Evolutionary conservation across 2,113 vertebrate genomes (phyloP), one percentile per base, ranked within the genome.

Genomic region (Pterocles burchelli): DNA sequence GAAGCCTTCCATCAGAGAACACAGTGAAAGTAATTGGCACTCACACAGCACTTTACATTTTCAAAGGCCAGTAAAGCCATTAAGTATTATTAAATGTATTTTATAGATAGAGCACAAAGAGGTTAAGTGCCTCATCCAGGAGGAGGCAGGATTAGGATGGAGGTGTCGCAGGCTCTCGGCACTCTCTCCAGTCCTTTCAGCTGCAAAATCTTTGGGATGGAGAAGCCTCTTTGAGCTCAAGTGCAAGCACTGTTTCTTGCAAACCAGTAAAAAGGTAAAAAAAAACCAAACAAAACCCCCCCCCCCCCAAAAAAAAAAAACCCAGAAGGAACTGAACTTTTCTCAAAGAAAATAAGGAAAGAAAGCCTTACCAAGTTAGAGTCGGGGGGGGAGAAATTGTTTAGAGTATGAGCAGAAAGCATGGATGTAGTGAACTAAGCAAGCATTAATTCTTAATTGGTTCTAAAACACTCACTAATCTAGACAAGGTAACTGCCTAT

Each of bases 1-100:
- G 70, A 96, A 72, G 57, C n/a, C 70, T 96, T 92, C 83, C 73
- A 93, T 71, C 83, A 87, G 86, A 80, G 70, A 94, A 85, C 75
- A 92, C 88, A 96, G 94, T 93, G 95, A 95, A 96, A 96, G 65
- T 90, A 96, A 94, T 96, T 55, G 6, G 90, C 68, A 94, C 90
- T 96, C 93, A 85, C 83, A 34, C 45, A 73, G 88, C 96, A 94
- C 93, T 96, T 92, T 68, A 84, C 49, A 75, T 96, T 96, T 95
- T 92, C 76, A 96, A 90, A 96, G 70, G 31, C 20, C 63, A 77
- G 90, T 88, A 83, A 89, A 96, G 38, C 88, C 83, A 96, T 97
- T 96, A 97, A 94, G 83, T 67, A 90, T 94, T 96, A 97, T 96
- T 96, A 96, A 92, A 94, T 25, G 49, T 68, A 94, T 94, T 97